A percentile compares a stretch with the other conserved stretches of the same genome.
Conservation (phyloP, 2,797 vertebrate species). For the Notolepis coatsorum region DNA sequence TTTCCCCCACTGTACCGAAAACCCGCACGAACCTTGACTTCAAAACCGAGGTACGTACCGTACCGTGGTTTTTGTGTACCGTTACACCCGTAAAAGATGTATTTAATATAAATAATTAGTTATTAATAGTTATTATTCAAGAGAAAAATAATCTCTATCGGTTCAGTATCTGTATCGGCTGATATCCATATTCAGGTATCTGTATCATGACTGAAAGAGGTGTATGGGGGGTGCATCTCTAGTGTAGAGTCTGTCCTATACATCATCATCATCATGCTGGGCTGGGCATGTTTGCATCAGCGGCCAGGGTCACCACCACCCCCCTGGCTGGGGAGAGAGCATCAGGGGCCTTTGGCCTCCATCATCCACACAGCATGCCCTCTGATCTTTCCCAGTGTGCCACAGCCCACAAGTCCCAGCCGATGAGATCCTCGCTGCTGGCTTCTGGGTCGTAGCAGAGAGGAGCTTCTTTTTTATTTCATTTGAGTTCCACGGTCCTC, state of each 20-base stretch:
- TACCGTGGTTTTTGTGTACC: too few species aligned
- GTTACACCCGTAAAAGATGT: too few species aligned
- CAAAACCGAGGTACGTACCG: too few species aligned
- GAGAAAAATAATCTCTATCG: too few species aligned
- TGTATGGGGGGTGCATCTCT: too few species aligned
- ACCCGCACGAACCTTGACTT: too few species aligned
- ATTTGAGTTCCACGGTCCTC: background rate
- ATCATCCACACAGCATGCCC: constrained; percentile 26
- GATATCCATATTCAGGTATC: too few species aligned
- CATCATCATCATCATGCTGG: background rate
- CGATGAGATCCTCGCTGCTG: constrained; percentile 1
- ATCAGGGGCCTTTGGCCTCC: constrained; percentile 7
- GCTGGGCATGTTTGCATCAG: constrained; percentile 15
- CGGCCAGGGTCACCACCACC: background rate
- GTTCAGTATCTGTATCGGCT: too few species aligned
- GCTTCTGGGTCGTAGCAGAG: constrained; percentile 27
- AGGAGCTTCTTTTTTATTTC: background rate
- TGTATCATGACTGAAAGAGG: too few species aligned
- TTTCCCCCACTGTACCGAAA: too few species aligned
- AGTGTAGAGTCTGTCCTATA: background rate
- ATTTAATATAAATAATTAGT: too few species aligned
- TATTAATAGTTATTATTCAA: too few species aligned
- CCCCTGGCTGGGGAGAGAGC: background rate
- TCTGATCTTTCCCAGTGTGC: constrained; percentile 31
- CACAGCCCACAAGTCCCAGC: background rate